Conservation (phyloP, 2,113 vertebrate species). For the Oncorhynchus clarkii region DNA sequence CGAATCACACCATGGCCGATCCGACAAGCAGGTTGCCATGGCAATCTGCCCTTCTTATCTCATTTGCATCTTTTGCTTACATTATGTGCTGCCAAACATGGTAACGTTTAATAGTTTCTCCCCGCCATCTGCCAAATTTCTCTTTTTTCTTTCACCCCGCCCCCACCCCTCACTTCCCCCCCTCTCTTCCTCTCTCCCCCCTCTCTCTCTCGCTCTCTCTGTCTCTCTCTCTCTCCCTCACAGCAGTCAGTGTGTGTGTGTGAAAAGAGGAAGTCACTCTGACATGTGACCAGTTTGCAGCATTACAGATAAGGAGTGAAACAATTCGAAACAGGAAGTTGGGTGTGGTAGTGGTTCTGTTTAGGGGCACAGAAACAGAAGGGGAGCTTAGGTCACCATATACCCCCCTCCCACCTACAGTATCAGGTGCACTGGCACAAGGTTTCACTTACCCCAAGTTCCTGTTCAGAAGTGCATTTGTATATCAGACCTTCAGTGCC, state of each 20-base stretch:
- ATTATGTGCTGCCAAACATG: slow-evolving; percentile 70
- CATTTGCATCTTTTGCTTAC: slow-evolving; percentile 70
- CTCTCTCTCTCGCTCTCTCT: neutral
- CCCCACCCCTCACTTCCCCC: too few species aligned
- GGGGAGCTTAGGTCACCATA: slow-evolving; percentile 26
- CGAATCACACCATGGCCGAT: slow-evolving; percentile 66
- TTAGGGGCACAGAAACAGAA: slow-evolving; percentile 22
- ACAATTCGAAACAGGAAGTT: slow-evolving; percentile 63
- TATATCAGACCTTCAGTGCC: slow-evolving; percentile 20
- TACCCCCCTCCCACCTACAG: slow-evolving; percentile 13
- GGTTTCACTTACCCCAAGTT: slow-evolving; percentile 47
- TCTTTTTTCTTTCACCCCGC: too few species aligned
- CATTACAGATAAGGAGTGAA: slow-evolving; percentile 53
- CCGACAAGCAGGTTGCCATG: slow-evolving; percentile 70
- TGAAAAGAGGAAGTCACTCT: slow-evolving; percentile 62
- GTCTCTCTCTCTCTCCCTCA: neutral
- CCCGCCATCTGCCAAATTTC: too few species aligned
- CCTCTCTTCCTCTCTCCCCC: too few species aligned
- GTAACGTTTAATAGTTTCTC: slow-evolving; percentile 31
- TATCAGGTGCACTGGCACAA: slow-evolving; percentile 13
- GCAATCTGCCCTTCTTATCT: slow-evolving; percentile 64
- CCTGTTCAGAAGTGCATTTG: slow-evolving; percentile 12
- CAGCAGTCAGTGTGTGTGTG: slow-evolving; percentile 5
- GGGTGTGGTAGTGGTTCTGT: slow-evolving; percentile 21
- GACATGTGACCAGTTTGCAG: slow-evolving; percentile 45